phyloP scores from a whole-genome alignment of 2,888 invertebrate species.

The Noctua janthe region DNA sequence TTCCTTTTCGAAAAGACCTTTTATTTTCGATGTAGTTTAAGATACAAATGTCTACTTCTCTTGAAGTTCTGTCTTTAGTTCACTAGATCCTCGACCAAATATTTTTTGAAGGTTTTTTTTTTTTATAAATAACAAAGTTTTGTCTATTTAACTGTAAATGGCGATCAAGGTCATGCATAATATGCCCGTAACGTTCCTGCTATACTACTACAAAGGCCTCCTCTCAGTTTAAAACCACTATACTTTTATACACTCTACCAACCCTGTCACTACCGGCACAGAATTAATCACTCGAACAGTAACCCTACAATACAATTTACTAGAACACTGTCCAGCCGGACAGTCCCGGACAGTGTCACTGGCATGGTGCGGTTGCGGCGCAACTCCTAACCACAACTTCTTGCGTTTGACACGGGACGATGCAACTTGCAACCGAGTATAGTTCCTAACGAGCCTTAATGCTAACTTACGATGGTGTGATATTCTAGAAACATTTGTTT shows the following conservation, averaged over 20 bases:
- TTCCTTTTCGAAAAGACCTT: background rate
- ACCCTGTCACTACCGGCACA: background rate
- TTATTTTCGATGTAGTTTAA: background rate
- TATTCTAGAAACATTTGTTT: background rate
- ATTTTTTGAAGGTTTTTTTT: too few relatives aligned
- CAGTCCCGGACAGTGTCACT: constrained; percentile 53
- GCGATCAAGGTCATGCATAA: background rate
- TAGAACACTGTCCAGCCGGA: constrained; percentile 30
- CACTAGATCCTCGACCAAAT: background rate
- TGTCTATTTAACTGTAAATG: background rate
- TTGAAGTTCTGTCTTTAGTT: background rate
- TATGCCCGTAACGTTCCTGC: background rate
- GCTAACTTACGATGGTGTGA: constrained; percentile 2
- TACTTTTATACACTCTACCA: background rate
- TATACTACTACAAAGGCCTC: background rate
- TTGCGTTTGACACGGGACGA: constrained; percentile 63
- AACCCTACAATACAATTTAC: constrained; percentile 36
- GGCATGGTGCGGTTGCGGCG: constrained; percentile 58
- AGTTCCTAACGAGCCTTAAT: constrained; percentile 30
- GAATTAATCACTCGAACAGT: constrained; percentile 22
- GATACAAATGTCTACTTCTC: background rate
- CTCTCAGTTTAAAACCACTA: background rate
- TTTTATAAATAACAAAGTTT: background rate
- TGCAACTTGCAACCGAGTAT: constrained; percentile 44
- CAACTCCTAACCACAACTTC: constrained; percentile 63